Evolutionary conservation across 2,113 vertebrate genomes (phyloP), one percentile per base, ranked within the genome.

Genomic region (Cnemophilus loriae): DNA sequence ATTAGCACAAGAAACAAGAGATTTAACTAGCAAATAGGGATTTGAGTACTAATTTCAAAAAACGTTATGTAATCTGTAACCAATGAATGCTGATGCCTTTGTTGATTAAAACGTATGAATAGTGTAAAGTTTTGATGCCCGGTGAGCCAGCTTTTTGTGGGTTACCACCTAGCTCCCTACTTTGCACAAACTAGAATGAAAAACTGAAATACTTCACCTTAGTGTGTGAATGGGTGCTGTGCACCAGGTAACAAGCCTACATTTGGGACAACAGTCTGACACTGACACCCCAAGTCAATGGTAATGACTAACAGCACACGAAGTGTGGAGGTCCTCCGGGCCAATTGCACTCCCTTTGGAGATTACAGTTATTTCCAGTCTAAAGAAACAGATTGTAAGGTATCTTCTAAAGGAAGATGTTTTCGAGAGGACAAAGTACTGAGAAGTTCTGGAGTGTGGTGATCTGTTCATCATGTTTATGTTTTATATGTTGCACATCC

Each of bases 221-320:
- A 15, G 14, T 41, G 61, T 22, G 24, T 53, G 30, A 68, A 60
- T 41, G 55, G 46, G 14, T 30, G 23, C 33, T 1, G 0, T 37
- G 11, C 12, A 35, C 13, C 32, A 30, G 30, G 11, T 27, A 55
- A 47, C 0, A 0, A 47, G n/a, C 17, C 22, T 26, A 42, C 18
- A 3, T 42, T 32, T 55, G 15, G 20, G 33, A 28, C 42, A 42
- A 16, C 26, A 57, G 22, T 24, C 53, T 75, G 46, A 47, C 39
- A 68, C 10, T 16, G 61, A 75, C 11, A 67, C 14, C 8, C 8
- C 8, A 30, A 73, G 32, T 50, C 68, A 49, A 8, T 17, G 28
- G 17, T 30, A 47, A 35, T 16, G 13, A 50, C 42, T 61, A 67
- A 52, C 3, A 56, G n/a, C 56, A 53, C 33, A 57, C 7, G 8